Evolutionary conservation across 2,797 vertebrate species (phyloP).

Genomic region (Urophycis tenuis): DNA sequence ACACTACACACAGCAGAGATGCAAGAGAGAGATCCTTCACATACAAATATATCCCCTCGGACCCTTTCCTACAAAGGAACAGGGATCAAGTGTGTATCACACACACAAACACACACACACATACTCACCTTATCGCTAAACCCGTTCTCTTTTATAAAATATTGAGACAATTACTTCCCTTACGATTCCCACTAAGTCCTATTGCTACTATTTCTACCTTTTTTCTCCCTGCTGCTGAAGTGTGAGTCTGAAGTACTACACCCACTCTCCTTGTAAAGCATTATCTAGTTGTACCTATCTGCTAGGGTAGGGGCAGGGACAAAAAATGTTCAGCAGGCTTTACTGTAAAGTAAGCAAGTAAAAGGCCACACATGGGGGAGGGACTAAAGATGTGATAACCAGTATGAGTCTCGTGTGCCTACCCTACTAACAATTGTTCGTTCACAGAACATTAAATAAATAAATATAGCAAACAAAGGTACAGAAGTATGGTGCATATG

Average conservation of each 20-base stretch:
- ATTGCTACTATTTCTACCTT: slow-evolving; percentile 26
- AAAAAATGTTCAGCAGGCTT: too few relatives aligned
- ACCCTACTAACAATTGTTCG: too few relatives aligned
- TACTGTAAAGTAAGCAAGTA: too few relatives aligned
- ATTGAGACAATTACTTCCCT: slow-evolving; percentile 44
- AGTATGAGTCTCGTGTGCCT: too few relatives aligned
- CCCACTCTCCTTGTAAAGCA: too few relatives aligned
- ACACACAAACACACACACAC: slow-evolving; percentile 7
- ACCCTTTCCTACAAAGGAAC: slow-evolving; percentile 37
- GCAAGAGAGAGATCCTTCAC: slow-evolving; percentile 48
- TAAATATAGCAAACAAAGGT: too few relatives aligned
- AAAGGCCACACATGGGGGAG: too few relatives aligned
- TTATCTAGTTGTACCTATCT: too few relatives aligned
- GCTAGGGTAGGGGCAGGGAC: too few relatives aligned
- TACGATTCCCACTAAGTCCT: slow-evolving; percentile 52
- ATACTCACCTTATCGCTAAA: slow-evolving; percentile 24
- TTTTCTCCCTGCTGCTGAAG: slow-evolving; percentile 22
- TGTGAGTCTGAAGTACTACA: slow-evolving; percentile 29
- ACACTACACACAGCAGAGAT: slow-evolving; percentile 55
- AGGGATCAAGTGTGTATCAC: slow-evolving; percentile 37
- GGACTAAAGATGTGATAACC: too few relatives aligned
- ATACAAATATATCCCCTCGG: slow-evolving; percentile 8
- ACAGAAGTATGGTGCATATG: too few relatives aligned
- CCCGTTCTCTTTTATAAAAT: slow-evolving; percentile 37
- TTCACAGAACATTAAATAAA: too few relatives aligned